phyloP scores from a whole-genome alignment of 2,797 vertebrate genomes.

The Poecilia wingei region DNA sequence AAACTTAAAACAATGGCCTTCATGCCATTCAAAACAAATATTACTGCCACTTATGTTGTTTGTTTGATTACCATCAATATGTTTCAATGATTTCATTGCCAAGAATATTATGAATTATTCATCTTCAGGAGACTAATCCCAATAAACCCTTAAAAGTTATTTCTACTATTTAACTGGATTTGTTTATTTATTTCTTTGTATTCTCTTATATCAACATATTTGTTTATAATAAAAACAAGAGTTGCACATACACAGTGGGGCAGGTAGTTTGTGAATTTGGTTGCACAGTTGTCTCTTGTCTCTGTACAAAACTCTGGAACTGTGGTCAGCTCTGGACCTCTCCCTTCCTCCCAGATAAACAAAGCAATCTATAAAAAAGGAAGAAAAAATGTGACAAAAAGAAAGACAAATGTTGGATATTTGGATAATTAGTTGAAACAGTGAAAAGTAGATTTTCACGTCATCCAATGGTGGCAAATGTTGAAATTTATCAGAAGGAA shows the following conservation, averaged over 20 bases:
- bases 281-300: slow-evolving; percentile 75
- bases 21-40: neutral
- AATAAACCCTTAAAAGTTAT: neutral
- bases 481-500: neutral
- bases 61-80: neutral
- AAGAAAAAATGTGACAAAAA: neutral
- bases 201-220: neutral
- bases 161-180: neutral
- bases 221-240: neutral
- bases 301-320: slow-evolving; percentile 88
- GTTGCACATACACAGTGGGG: slow-evolving; percentile 86
- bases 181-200: neutral
- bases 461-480: neutral
- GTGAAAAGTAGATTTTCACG: neutral
- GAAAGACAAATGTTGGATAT: neutral
- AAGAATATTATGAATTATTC: neutral
- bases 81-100: neutral
- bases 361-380: slow-evolving; percentile 83
- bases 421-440: neutral
- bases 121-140: neutral
- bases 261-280: slow-evolving; percentile 80
- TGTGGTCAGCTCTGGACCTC: slow-evolving; percentile 84
- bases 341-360: slow-evolving; percentile 90
- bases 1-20: neutral
- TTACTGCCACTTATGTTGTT: neutral